Base-by-base conservation (phyloP, 1,140 invertebrate genomes). In the Philopotamus ludificatus region DNA sequence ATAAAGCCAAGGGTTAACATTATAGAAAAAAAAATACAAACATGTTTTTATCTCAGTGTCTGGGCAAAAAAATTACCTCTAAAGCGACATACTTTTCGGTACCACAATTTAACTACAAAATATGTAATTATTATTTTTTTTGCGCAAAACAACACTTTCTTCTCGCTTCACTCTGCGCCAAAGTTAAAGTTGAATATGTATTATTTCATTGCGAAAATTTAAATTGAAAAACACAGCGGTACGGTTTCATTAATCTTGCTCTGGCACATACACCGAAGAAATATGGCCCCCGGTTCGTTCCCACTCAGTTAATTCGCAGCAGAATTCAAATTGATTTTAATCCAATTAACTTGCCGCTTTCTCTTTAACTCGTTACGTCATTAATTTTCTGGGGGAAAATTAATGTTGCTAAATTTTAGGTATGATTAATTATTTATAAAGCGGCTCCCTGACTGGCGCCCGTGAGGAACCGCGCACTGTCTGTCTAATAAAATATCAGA, bases 321-420 rank as follows among this genome's bases (percentile, higher is more conserved):
- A 23, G 63, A 58, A 65, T 65, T 51, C 60, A 60, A 65, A 65
- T 65, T 60, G 63, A 60, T 60, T 51, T 58, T 65, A 65, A 65
- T 65, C 53, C 51, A 65, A 65, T 65, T 65, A 65, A 39, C 16
- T 39, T 39, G 55, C 57, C 45, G 63, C 63, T 53, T 65, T 65
- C 63, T 65, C 63, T 65, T 65, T 65, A 65, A 65, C 63, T 65
- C 54, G 63, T 58, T 58, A 45, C 57, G 45, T 65, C 63, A 60
- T 65, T 65, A 65, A 65, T 65, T 65, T 65, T 65, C 44, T 34
- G 55, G 39, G n/a, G 45, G 23, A 18, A 47, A 65, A 65, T 65
- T 65, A 65, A 65, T 60, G 63, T 60, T 51, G 55, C 63, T 44
- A 23, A 65, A 65, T 65, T 65, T 65, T 26, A 20, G 44, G 63